A percentile compares a stretch with the other conserved stretches of the same genome.
Conservation (phyloP, 2,113 vertebrate species). For the Podarcis raffonei region DNA sequence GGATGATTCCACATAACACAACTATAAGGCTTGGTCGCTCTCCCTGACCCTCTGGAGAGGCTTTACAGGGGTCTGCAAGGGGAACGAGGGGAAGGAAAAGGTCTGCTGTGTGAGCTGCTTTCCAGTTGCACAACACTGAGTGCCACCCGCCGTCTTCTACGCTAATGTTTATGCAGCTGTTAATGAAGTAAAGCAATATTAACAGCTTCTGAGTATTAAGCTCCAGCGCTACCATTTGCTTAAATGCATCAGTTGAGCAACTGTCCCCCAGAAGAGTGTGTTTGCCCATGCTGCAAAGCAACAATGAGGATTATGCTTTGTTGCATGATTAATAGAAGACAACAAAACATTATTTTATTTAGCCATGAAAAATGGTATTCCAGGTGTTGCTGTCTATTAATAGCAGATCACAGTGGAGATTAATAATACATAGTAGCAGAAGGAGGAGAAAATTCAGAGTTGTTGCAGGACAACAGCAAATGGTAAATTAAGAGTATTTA, state of each 20-base stretch:
- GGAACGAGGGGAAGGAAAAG: not conserved
- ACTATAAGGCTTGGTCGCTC: no score
- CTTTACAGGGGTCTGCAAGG: not conserved
- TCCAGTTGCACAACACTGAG: not conserved
- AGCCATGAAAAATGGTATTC: constrained; percentile 14
- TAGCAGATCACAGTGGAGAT: constrained; percentile 35
- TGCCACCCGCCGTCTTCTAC: not conserved
- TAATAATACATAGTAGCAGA: constrained; percentile 38
- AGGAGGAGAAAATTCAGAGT: constrained; percentile 17
- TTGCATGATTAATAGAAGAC: not conserved
- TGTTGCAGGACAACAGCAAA: not conserved
- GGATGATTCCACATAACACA: not conserved
- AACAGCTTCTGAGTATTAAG: not conserved
- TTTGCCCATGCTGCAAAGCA: not conserved
- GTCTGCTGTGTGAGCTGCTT: not conserved
- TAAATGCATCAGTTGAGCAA: not conserved
- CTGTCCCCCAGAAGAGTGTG: not conserved
- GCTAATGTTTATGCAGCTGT: not conserved
- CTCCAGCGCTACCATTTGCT: not conserved
- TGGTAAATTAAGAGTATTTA: constrained; percentile 21
- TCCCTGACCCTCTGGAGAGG: not conserved
- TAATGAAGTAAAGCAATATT: not conserved
- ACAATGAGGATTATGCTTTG: not conserved
- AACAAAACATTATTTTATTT: not conserved
- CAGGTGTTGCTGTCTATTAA: constrained; percentile 23